These are phyloP conservation scores for Melanophora roralis DNA, from an alignment of 2,888 invertebrate species.

Conservation along the genomic window DNA sequence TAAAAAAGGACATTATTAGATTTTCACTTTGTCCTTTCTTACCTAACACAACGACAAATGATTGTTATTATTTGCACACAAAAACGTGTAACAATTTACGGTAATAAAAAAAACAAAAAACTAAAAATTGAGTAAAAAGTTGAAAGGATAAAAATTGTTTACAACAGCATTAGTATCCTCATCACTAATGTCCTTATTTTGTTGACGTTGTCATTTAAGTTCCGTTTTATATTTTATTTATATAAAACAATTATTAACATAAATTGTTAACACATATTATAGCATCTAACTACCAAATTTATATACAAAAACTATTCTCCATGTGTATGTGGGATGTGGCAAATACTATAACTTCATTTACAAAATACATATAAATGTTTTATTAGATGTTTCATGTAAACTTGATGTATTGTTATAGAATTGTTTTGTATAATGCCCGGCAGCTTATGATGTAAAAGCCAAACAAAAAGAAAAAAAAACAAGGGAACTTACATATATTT, in stretches of 20 bases:
- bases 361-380: constrained; percentile 27
- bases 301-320: neutral
- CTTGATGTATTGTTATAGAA: constrained; percentile 64
- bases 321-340: neutral
- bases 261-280: constrained; percentile 14
- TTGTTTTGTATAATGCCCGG: constrained; percentile 3
- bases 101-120: neutral
- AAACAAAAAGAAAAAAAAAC: neutral
- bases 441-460: neutral
- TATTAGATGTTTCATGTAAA: constrained; percentile 53
- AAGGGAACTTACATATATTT: neutral
- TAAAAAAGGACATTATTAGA: neutral
- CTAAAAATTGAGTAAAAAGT: constrained; percentile 17
- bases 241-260: constrained; percentile 24
- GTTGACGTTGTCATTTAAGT: neutral
- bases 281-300: no score
- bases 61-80: constrained; percentile 30
- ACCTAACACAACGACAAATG: constrained; percentile 24
- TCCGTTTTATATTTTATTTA: neutral
- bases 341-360: neutral
- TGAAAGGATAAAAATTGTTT: constrained; percentile 59
- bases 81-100: neutral
- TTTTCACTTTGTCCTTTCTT: neutral
- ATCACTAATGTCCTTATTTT: constrained; percentile 28
- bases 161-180: constrained; percentile 38